These are phyloP conservation scores for Clunio marinus DNA, from an alignment of 2,888 invertebrate genomes.

Conservation along the genomic window DNA sequence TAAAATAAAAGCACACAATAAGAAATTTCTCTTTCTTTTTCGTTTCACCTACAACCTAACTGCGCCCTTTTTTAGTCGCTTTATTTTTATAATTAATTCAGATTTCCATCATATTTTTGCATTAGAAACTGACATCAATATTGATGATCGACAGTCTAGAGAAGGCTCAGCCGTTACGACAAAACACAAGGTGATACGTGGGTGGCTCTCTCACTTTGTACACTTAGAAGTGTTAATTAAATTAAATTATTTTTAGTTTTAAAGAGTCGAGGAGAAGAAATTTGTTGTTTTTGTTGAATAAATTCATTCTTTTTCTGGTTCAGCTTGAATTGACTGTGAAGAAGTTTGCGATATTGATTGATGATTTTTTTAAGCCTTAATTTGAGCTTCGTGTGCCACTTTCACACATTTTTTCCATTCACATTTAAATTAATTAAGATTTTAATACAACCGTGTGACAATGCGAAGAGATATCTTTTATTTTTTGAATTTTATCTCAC, in stretches of 20 bases:
- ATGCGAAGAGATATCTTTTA: no score
- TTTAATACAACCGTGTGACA: not conserved
- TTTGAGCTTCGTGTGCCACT: not conserved
- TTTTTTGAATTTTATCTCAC: no score
- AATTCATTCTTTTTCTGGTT: slow-evolving; percentile 4
- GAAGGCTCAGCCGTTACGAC: slow-evolving; percentile 19
- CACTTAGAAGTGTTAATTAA: slow-evolving; percentile 12
- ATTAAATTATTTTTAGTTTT: slow-evolving; percentile 7
- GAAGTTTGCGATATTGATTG: slow-evolving; percentile 2
- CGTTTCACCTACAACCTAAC: not conserved
- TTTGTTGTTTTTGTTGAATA: not conserved
- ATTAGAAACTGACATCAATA: not conserved
- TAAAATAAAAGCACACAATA: no score
- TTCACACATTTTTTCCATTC: not conserved
- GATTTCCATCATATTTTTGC: not conserved
- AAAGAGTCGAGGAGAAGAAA: no score
- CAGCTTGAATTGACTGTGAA: no score
- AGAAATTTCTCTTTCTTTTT: no score
- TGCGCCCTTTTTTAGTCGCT: no score
- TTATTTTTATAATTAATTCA: slow-evolving; percentile 29
- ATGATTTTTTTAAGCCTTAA: not conserved
- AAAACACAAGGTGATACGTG: slow-evolving; percentile 13
- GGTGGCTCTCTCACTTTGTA: not conserved
- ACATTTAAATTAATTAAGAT: not conserved
- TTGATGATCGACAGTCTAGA: not conserved